Conservation (phyloP, 2,797 vertebrate species). For the Remorina albescens region DNA sequence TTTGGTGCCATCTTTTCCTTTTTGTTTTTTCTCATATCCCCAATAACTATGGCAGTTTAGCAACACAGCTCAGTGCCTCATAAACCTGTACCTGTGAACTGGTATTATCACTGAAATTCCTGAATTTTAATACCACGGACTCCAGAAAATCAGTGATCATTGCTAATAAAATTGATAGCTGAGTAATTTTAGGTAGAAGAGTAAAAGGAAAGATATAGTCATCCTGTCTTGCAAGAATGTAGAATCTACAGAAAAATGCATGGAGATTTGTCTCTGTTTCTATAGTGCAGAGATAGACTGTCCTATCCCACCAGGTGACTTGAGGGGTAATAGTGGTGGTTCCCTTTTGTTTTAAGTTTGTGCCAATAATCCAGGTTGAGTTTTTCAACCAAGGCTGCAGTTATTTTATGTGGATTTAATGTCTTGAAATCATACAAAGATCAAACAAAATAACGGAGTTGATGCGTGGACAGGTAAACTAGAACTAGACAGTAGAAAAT, state of each 20-base stretch:
- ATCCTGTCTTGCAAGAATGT: constrained; percentile 15
- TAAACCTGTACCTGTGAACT: constrained; percentile 55
- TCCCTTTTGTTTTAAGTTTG: constrained; percentile 17
- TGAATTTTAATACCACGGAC: constrained; percentile 23
- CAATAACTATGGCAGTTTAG: constrained; percentile 53
- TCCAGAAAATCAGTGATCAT: constrained; percentile 24
- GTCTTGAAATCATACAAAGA: constrained; percentile 14
- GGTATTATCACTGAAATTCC: constrained; percentile 54
- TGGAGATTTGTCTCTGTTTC: constrained; percentile 39
- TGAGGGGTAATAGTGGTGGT: constrained; percentile 26
- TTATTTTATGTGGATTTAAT: constrained; percentile 9
- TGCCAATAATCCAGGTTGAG: constrained; percentile 28
- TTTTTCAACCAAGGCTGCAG: constrained; percentile 1
- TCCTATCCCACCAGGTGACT: constrained; percentile 13
- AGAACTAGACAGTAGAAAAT: constrained; percentile 36
- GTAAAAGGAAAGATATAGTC: constrained; percentile 21
- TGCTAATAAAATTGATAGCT: constrained; percentile 33
- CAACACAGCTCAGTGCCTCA: constrained; percentile 53
- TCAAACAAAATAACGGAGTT: neutral
- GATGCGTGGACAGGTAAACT: constrained; percentile 12
- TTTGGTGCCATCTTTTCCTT: constrained; percentile 44
- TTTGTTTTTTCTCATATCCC: constrained; percentile 15
- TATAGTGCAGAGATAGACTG: constrained; percentile 28
- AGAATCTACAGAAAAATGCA: constrained; percentile 39
- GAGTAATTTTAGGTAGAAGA: constrained; percentile 37